A percentile compares a stretch with the other conserved stretches of the same genome.
Evolutionary conservation across 2,888 invertebrate genomes (phyloP).

Genomic region (Apomyelois bistriatella): DNA sequence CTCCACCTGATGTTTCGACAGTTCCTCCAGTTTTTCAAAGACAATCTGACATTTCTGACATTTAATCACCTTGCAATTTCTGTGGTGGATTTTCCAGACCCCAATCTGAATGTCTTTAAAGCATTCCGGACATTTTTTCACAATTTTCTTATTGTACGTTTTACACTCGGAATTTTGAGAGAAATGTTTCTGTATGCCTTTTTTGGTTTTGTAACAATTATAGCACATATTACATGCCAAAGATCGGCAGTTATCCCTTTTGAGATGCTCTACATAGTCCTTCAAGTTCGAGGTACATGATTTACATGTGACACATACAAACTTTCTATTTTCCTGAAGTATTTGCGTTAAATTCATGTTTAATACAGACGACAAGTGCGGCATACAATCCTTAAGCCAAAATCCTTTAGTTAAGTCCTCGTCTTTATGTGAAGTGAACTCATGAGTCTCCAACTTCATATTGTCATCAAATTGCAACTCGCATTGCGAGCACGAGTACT

Average conservation of each 20-base stretch:
- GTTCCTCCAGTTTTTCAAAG: constrained; percentile 37
- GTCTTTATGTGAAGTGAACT: constrained; percentile 25
- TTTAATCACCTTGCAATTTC: constrained; percentile 40
- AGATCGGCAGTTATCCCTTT: constrained; percentile 28
- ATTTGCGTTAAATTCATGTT: constrained; percentile 42
- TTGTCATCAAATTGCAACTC: constrained; percentile 25
- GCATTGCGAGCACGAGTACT: constrained; percentile 51
- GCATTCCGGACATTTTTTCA: constrained; percentile 37
- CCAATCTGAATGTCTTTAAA: constrained; percentile 21
- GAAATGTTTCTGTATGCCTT: constrained; percentile 32
- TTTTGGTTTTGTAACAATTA: constrained; percentile 32
- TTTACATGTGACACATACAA: constrained; percentile 39
- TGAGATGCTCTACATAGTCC: constrained; percentile 42
- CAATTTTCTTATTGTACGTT: not conserved
- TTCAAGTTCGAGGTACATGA: constrained; percentile 21
- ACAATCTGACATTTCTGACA: constrained; percentile 41
- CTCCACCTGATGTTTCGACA: constrained; percentile 42
- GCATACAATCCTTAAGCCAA: constrained; percentile 32
- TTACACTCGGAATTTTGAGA: constrained; percentile 18
- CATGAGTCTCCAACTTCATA: constrained; percentile 39
- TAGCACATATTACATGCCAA: constrained; percentile 44
- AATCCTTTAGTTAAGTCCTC: constrained; percentile 35
- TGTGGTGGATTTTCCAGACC: constrained; percentile 29
- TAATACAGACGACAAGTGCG: constrained; percentile 42
- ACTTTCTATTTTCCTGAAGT: constrained; percentile 26